Conservation (phyloP, 2,888 invertebrate genomes). For the Malthinus flaveolus region DNA sequence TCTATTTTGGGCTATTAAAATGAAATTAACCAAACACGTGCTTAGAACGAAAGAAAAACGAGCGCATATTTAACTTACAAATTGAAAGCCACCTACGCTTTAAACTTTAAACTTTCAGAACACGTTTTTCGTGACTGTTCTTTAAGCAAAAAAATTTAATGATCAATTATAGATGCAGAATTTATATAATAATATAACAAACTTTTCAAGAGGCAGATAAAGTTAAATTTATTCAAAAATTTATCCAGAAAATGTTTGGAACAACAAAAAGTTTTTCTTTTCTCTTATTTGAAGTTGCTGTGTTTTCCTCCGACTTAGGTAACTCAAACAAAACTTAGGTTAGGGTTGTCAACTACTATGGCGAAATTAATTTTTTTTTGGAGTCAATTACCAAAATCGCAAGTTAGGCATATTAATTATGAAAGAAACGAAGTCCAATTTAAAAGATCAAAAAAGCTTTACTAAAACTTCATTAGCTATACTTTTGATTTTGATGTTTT, state of each 20-base stretch:
- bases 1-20: too few species aligned
- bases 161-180: constrained; percentile 3
- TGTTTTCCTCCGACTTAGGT: neutral
- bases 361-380: neutral
- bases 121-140: too few species aligned
- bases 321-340: neutral
- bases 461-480: constrained; percentile 17
- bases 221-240: constrained; percentile 14
- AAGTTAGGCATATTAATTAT: constrained; percentile 12
- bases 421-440: constrained; percentile 5
- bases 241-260: constrained; percentile 11
- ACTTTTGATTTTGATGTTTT: constrained; percentile 21
- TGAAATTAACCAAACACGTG: too few species aligned
- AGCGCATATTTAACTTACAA: too few species aligned
- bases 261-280: constrained; percentile 13
- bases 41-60: too few species aligned
- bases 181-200: constrained; percentile 1
- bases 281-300: neutral
- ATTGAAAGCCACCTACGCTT: too few species aligned
- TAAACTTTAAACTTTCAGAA: too few species aligned
- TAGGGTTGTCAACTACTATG: neutral
- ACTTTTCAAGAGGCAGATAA: neutral
- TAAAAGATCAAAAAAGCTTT: constrained; percentile 13
- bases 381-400: neutral
- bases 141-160: neutral